phyloP scores from a whole-genome alignment of 2,888 invertebrate genomes.

The Lypha dubia region DNA sequence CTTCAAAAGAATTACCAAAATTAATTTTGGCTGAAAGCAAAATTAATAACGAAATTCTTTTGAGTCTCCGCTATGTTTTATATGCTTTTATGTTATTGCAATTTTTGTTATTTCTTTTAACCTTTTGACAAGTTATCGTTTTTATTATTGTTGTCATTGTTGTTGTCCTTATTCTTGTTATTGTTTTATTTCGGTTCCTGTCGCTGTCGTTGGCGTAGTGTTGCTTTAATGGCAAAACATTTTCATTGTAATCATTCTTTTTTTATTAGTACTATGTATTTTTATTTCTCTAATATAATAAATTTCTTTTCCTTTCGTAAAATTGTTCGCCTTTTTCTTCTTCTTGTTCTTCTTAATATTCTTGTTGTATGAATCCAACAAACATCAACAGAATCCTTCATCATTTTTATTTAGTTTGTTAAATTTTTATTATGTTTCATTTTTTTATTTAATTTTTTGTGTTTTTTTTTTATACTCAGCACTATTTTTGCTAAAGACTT shows the following conservation, averaged over 20 bases:
- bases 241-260: conserved; percentile 65
- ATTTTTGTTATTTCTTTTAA: conserved; percentile 66
- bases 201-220: conserved; percentile 35
- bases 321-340: conserved; percentile 35
- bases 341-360: neutral
- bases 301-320: conserved; percentile 31
- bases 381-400: conserved; percentile 55
- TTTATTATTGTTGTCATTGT: conserved; percentile 28
- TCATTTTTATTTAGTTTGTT: conserved; percentile 70
- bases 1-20: neutral
- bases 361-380: conserved; percentile 8
- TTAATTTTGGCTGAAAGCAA: neutral
- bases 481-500: conserved; percentile 59
- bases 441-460: neutral
- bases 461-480: conserved; percentile 53
- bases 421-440: conserved; percentile 51
- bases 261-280: conserved; percentile 21
- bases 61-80: conserved; percentile 9
- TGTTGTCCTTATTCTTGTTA: conserved; percentile 28
- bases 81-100: conserved; percentile 30
- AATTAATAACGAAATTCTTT: conserved; percentile 34
- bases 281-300: conserved; percentile 36
- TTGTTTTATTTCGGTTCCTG: conserved; percentile 35
- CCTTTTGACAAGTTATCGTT: conserved; percentile 66
- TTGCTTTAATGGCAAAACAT: conserved; percentile 48